Base-by-base conservation (phyloP, 2,113 vertebrate genomes). In the Saguinus midas region DNA sequence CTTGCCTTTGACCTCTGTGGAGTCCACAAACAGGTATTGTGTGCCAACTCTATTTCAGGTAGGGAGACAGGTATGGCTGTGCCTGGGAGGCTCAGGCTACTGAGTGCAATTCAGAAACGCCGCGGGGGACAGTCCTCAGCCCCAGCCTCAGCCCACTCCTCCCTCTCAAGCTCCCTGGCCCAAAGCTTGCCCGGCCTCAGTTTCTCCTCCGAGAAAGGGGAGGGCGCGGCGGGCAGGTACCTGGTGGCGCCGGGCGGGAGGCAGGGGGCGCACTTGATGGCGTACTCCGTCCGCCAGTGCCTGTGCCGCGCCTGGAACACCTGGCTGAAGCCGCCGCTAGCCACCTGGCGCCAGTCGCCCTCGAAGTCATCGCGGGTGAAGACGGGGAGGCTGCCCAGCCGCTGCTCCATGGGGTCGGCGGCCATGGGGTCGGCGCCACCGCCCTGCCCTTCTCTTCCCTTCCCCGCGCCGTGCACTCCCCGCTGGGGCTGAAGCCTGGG, bases 251-350 rank as follows among this genome's bases (percentile, higher is more conserved):
- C 97, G 12, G 96, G 98, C 70, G 98, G 96, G 21, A 96, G 96
- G 95, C 92, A 94, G 3, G 98, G 98, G 11, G 98, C 98, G 76
- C 98, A 98, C 91, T 99, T 99, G 87, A 99, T 90, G 0, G 98
- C 99, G 35, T 98, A 99, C 0, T 98, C 98, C 2, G 99, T 99
- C 93, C 98, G 97, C 99, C 98, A 99, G 61, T 95, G 83, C 97
- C 98, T 99, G 90, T 99, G 98, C 92, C 98, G 99, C 72, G 98
- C 99, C 97, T 98, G 99, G 98, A 99, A 99, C 58, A 99, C 98
- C 1, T 98, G 98, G 68, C 99, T 98, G 17, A 99, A 99, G 97
- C 98, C 99, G 16, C 99, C 98, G 4, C 99, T 99, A 55, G 98
- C 98, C 97, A 99, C 95, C 6, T 96, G 99, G 20, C 94, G 97